Conservation (phyloP, 2,797 vertebrate genomes). For the Enteromius argenteus region DNA sequence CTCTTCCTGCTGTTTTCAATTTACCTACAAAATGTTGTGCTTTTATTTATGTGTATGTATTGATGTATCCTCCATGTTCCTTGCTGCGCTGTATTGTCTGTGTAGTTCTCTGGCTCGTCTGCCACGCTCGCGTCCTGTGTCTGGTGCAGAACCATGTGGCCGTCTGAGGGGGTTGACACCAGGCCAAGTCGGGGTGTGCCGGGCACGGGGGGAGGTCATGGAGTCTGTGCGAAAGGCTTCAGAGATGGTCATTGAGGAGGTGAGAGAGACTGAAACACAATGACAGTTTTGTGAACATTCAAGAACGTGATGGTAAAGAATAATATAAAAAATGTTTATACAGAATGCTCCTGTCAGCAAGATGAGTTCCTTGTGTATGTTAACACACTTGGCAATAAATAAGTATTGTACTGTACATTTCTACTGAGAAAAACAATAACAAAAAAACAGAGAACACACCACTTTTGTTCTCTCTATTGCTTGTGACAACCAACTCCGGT, state of each 20-base stretch:
- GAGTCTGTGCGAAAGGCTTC: constrained; percentile 76
- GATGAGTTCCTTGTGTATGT: background rate
- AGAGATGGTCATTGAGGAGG: constrained; percentile 84
- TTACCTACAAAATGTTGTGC: background rate
- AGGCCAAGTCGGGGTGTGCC: constrained; percentile 80
- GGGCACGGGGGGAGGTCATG: constrained; percentile 81
- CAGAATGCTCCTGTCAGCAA: background rate
- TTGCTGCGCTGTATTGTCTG: constrained; percentile 1
- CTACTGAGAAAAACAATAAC: no score
- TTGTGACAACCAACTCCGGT: background rate
- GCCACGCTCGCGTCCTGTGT: constrained; percentile 76
- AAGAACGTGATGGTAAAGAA: background rate
- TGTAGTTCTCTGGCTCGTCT: constrained; percentile 81
- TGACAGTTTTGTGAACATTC: background rate
- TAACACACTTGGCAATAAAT: background rate
- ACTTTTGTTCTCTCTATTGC: background rate
- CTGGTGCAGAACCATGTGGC: constrained; percentile 73
- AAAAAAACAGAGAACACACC: background rate
- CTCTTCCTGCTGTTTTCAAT: constrained; percentile 19
- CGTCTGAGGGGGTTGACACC: constrained; percentile 79
- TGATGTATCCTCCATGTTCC: constrained; percentile 19
- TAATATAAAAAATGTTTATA: background rate
- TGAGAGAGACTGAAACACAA: constrained; percentile 54
- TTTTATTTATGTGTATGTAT: background rate
- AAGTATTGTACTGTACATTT: background rate